Percentiles rank a stretch among this genome's conserved stretches.
These are phyloP conservation scores for Antechinus flavipes DNA, from an alignment of 2,113 vertebrate species.

Conservation along the genomic window DNA sequence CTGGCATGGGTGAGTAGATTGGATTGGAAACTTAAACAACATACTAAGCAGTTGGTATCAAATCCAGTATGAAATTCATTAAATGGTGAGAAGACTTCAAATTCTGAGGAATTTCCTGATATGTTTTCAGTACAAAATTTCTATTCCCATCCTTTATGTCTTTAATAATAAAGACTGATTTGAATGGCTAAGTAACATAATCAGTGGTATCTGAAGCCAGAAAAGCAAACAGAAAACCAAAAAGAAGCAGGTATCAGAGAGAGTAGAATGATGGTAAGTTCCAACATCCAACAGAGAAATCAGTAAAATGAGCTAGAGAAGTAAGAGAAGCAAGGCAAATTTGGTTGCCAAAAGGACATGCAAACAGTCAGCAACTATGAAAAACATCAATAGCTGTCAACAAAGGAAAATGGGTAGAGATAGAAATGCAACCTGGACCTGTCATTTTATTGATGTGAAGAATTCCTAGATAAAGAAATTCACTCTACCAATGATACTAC, in stretches of 20 bases:
- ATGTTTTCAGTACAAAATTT: background rate
- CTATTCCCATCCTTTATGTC: background rate
- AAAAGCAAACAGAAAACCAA: background rate
- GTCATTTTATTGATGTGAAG: background rate
- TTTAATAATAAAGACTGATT: background rate
- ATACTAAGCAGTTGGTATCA: background rate
- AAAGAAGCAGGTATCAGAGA: background rate
- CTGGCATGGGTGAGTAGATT: background rate
- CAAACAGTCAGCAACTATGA: background rate
- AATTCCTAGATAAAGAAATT: background rate
- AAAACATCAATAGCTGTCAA: background rate
- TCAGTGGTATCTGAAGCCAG: background rate
- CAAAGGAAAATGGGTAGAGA: background rate
- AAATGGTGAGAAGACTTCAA: background rate
- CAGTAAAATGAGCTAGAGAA: background rate
- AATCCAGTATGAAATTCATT: background rate
- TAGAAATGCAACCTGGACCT: background rate
- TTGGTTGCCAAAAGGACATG: background rate
- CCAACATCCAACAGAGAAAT: background rate
- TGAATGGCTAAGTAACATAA: background rate
- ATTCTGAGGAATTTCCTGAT: background rate
- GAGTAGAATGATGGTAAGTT: background rate
- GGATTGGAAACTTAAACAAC: background rate
- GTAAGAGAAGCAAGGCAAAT: background rate
- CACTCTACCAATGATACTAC: background rate